These are phyloP conservation scores for Drosophila ezoana DNA, from an alignment of 2,888 invertebrate genomes.

Conservation along the genomic window DNA sequence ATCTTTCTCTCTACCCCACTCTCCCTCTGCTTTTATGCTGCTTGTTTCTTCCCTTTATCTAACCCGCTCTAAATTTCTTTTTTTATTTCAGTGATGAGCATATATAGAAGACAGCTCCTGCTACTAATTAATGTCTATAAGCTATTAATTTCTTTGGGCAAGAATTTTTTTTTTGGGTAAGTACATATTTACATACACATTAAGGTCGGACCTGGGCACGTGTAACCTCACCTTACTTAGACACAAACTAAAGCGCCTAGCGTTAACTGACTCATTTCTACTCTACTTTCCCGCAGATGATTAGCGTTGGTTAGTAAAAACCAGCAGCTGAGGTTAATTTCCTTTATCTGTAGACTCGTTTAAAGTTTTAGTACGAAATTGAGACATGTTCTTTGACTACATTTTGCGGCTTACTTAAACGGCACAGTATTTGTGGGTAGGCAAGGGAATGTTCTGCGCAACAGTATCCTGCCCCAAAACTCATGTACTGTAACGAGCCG, in stretches of 20 bases:
- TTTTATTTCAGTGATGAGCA: too few species aligned
- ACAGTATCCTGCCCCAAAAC: constrained; percentile 28
- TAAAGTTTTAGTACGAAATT: constrained; percentile 62
- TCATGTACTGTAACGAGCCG: constrained; percentile 65
- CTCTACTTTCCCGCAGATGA: constrained; percentile 19
- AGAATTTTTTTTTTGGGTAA: too few species aligned
- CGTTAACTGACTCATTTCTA: constrained; percentile 8
- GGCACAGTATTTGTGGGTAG: constrained; percentile 7
- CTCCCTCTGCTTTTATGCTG: too few species aligned
- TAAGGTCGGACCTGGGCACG: too few species aligned
- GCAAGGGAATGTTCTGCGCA: constrained; percentile 1
- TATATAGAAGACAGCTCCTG: too few species aligned
- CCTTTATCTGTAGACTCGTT: constrained; percentile 1
- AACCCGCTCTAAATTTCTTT: too few species aligned
- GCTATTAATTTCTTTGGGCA: too few species aligned
- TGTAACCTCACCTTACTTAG: background rate
- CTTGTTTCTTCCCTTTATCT: too few species aligned
- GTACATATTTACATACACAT: too few species aligned
- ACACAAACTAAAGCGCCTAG: background rate
- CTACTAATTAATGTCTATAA: too few species aligned
- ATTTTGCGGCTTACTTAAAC: constrained; percentile 64
- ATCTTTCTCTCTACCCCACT: too few species aligned
- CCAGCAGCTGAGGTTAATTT: constrained; percentile 18
- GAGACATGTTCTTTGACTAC: constrained; percentile 72
- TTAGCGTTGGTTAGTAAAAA: constrained; percentile 6